A percentile compares a stretch with the other conserved stretches of the same genome.
These are phyloP conservation scores for Thamnophis sirtalis DNA, from an alignment of 2,113 vertebrate species.

Conservation along the genomic window DNA sequence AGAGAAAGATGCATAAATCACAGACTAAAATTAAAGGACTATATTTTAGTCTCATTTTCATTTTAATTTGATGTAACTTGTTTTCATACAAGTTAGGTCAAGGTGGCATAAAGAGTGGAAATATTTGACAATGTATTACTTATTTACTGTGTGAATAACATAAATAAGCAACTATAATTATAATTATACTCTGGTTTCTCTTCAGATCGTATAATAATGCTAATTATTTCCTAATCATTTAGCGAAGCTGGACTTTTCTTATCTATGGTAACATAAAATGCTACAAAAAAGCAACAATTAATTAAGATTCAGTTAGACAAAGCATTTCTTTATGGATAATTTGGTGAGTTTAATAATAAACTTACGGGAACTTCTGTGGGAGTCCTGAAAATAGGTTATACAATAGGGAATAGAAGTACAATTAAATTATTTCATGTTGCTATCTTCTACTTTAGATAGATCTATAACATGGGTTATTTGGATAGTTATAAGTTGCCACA, in stretches of 20 bases:
- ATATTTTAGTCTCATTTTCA: background rate
- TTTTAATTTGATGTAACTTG: background rate
- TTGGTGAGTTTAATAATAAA: background rate
- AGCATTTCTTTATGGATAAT: background rate
- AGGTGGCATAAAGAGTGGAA: no score
- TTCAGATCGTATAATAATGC: no score
- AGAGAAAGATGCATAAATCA: background rate
- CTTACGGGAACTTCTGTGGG: background rate
- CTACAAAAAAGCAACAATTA: background rate
- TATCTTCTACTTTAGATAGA: background rate
- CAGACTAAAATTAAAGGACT: background rate
- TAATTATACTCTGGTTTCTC: no score
- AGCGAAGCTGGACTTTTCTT: background rate
- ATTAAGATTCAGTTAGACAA: background rate
- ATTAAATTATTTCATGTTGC: background rate
- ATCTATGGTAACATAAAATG: background rate
- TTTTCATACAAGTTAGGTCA: background rate
- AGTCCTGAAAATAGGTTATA: no score
- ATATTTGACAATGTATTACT: background rate
- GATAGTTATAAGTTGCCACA: background rate
- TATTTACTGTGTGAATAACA: background rate
- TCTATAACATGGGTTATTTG: background rate
- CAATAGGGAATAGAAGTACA: background rate
- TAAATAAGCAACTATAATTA: background rate
- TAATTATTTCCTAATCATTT: background rate